Percentiles rank a stretch among this genome's conserved stretches.
Evolutionary conservation across 2,797 vertebrate species (phyloP).

Genomic region (Cichlasoma orientale): DNA sequence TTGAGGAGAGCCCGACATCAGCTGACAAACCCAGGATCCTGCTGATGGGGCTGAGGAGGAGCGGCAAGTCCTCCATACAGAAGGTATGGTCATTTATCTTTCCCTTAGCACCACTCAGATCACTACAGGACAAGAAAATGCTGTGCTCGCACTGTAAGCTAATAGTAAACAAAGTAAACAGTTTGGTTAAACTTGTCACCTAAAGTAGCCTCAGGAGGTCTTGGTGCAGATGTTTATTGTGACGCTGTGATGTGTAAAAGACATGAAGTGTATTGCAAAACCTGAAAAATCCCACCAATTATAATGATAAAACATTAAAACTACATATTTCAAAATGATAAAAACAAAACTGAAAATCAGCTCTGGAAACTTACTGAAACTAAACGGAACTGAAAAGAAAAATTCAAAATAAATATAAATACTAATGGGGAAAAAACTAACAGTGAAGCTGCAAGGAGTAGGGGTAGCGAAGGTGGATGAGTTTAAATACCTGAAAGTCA

Average conservation of each 20-base stretch:
- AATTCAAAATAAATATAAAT: no score
- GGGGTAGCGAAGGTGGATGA: not conserved
- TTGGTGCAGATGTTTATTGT: not conserved
- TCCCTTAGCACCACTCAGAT: not conserved
- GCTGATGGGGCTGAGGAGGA: conserved; percentile 92
- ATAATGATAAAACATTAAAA: not conserved
- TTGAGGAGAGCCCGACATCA: conserved; percentile 76
- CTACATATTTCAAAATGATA: no score
- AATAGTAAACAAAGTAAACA: not conserved
- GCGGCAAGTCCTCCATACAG: conserved; percentile 95
- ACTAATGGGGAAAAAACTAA: not conserved
- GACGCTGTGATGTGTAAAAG: not conserved
- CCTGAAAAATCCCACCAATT: not conserved
- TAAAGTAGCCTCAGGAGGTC: not conserved
- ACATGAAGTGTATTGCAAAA: not conserved
- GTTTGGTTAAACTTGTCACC: not conserved
- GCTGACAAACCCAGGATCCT: conserved; percentile 89
- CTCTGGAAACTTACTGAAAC: no score
- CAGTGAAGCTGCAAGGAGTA: not conserved
- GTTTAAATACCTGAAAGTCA: not conserved
- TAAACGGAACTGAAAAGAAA: no score
- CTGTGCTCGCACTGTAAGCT: not conserved
- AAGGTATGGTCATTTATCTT: conserved; percentile 78
- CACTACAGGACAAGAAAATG: not conserved
- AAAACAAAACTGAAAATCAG: no score